Evolutionary conservation across 53 echinoderm and acorn worm genomes (phyloP), one percentile per base, ranked within the genome.

Genomic region (Paracentrotus lividus): DNA sequence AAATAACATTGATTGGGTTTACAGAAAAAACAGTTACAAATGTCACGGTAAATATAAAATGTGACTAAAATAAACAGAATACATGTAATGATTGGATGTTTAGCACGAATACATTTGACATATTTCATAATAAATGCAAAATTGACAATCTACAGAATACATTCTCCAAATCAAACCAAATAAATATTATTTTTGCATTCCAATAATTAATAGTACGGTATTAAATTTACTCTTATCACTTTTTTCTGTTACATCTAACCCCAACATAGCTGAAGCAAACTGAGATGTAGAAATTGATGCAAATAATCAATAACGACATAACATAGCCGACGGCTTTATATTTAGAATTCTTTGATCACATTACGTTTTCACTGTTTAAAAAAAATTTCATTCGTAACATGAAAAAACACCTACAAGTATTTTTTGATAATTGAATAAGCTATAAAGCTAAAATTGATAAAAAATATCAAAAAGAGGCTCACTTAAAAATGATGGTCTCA

Each of bases 111-210:
- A 81, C 81, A 81, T 12, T 76, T 4, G 15, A 81, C 5, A 49
- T 49, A 81, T 26, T 49, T 81, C 49, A 47, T 45, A 12, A 81
- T 26, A 81, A n/a, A 76, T 1, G 26, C 49, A 78, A 16, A 81
- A 10, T 24, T 45, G 47, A 81, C 27, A 81, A 47, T 26, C n/a
- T 47, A 81, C 23, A 81, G 81, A 81, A 81, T 81, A 81, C 81
- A 49, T 81, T 81, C 10, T 12, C 44, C n/a, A 40, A 45, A 81
- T 26, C n/a, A 81, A 81, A 47, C 27, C 49, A 81, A 45, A 47
- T 14, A 47, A 20, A 43, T 77, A 45, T 81, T 81, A n/a, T 38
- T 38, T 27, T 40, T 9, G 40, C 36, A 72, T 72, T 36, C 2
- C 21, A 32, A 36, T 72, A 1, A 32, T 18, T 38, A 14, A 2